A percentile compares a stretch with the other conserved stretches of the same genome.
These are phyloP conservation scores for Lordiphosa collinella DNA, from an alignment of 1,140 invertebrate genomes.

Conservation along the genomic window DNA sequence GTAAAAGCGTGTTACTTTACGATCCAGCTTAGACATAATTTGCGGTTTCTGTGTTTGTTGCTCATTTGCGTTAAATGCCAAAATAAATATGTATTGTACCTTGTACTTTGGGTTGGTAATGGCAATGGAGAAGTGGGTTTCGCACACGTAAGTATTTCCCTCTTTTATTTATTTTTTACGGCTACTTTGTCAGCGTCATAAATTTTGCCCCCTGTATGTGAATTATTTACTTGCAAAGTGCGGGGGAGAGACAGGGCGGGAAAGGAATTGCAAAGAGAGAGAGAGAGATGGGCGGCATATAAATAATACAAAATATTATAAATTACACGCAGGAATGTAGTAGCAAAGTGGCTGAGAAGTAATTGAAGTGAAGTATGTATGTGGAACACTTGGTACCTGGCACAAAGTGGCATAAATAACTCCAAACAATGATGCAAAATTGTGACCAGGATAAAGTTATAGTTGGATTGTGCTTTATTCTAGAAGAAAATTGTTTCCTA, in stretches of 20 bases:
- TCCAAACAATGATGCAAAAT: conserved; percentile 13
- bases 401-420: conserved; percentile 23
- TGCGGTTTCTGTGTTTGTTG: conserved; percentile 48
- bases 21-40: conserved; percentile 54
- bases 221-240: conserved; percentile 70
- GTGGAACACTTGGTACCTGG: conserved; percentile 44
- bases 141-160: conserved; percentile 23
- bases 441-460: too few species aligned
- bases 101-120: too few species aligned
- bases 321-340: conserved; percentile 67
- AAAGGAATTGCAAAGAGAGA: background rate
- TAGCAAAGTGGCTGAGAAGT: conserved; percentile 24
- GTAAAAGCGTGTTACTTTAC: conserved; percentile 47
- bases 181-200: conserved; percentile 76
- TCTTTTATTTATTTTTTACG: conserved; percentile 71
- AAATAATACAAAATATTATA: conserved; percentile 78
- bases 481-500: too few species aligned
- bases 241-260: conserved; percentile 24
- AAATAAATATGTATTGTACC: conserved; percentile 50
- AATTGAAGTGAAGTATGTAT: conserved; percentile 12
- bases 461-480: too few species aligned
- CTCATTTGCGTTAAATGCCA: conserved; percentile 48
- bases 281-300: conserved; percentile 39
- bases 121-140: background rate
- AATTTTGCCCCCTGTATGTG: conserved; percentile 63